Conservation (phyloP, 2,113 vertebrate genomes). For the human region DNA sequence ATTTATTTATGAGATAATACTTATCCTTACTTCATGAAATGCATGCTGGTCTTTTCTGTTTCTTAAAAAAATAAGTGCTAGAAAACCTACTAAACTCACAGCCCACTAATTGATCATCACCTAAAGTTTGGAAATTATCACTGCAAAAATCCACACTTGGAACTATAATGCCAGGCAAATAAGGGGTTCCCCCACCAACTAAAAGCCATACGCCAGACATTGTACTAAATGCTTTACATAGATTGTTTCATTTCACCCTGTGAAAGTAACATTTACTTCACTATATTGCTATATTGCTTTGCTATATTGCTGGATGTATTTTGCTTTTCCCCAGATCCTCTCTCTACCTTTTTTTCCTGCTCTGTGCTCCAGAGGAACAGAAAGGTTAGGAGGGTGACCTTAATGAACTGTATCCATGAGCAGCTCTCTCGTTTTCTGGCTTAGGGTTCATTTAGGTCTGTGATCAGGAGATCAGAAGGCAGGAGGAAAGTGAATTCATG, state of each 20-base stretch:
- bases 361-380: not conserved
- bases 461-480: not conserved
- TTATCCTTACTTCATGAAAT: not conserved
- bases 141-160: not conserved
- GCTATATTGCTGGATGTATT: not conserved
- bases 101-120: not conserved
- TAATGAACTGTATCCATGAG: not conserved
- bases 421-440: not conserved
- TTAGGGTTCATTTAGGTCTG: not conserved
- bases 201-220: not conserved
- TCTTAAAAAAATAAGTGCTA: not conserved
- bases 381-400: not conserved
- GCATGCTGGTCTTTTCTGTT: not conserved
- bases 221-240: not conserved
- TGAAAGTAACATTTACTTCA: not conserved
- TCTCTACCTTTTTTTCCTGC: not conserved
- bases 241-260: slow-evolving; percentile 3
- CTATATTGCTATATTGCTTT: no score
- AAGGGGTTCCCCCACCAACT: not conserved
- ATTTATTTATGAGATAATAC: slow-evolving; percentile 8
- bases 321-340: not conserved
- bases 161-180: not conserved
- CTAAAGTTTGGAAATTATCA: not conserved
- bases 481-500: not conserved
- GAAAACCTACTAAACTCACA: not conserved